phyloP scores from a whole-genome alignment of 2,113 vertebrate genomes.

The Fregetta grallaria region DNA sequence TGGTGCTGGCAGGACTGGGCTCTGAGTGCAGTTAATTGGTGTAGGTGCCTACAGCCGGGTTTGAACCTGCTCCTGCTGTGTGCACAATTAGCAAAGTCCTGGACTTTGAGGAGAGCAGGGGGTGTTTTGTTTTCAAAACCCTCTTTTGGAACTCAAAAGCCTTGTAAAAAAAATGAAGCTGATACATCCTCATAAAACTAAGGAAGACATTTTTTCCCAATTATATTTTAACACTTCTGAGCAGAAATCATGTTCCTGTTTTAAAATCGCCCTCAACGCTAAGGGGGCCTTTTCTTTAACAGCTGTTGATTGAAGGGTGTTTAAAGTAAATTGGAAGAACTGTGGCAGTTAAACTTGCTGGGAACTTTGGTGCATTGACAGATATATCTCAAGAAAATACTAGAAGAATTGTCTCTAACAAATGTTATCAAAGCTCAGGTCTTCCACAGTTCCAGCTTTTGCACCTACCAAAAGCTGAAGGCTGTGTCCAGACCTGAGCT shows the following conservation, averaged over 20 bases:
- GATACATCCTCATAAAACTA: neutral
- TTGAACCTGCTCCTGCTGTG: neutral
- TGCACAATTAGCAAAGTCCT: neutral
- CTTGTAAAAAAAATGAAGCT: neutral
- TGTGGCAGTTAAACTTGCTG: neutral
- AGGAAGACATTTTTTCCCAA: neutral
- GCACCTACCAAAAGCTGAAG: neutral
- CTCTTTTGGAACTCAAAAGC: neutral
- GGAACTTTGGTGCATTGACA: neutral
- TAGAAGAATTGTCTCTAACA: neutral
- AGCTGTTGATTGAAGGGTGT: neutral
- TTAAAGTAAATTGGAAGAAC: conserved; percentile 34
- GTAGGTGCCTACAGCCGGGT: neutral
- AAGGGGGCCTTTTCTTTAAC: neutral
- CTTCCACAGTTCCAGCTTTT: neutral
- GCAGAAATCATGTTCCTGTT: neutral
- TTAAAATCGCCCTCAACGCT: neutral
- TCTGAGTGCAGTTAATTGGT: neutral
- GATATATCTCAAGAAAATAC: neutral
- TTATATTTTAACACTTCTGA: conserved; percentile 13
- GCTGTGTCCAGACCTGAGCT: neutral
- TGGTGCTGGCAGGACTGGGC: neutral
- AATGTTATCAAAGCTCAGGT: neutral
- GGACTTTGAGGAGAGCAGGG: neutral
- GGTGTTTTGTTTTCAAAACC: neutral